phyloP scores from a whole-genome alignment of 2,113 vertebrate species.

The Brachirus orientalis region DNA sequence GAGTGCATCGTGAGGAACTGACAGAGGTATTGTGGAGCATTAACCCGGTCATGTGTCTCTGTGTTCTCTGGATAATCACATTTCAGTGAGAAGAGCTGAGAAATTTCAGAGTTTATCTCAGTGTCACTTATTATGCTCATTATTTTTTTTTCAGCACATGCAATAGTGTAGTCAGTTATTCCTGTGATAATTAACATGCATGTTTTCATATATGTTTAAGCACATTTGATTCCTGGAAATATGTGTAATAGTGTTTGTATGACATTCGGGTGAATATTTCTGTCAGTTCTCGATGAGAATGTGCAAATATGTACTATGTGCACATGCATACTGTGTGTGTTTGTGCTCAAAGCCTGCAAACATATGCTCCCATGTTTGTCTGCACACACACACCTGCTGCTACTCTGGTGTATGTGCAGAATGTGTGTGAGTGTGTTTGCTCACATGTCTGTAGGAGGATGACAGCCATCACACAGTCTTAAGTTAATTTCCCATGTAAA shows the following conservation, averaged over 20 bases:
- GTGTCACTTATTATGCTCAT: too few relatives aligned
- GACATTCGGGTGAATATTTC: conserved; percentile 47
- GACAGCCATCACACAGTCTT: conserved; percentile 89
- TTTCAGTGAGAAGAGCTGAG: conserved; percentile 8
- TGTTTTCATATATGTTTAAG: background rate
- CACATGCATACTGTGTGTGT: conserved; percentile 43
- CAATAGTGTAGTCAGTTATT: too few relatives aligned
- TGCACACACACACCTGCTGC: conserved; percentile 33
- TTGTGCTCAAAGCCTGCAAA: conserved; percentile 55
- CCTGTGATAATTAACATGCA: too few relatives aligned
- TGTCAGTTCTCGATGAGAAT: conserved; percentile 58
- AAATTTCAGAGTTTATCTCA: background rate
- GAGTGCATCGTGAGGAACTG: conserved; percentile 43
- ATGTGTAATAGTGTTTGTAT: conserved; percentile 44
- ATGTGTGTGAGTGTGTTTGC: conserved; percentile 68
- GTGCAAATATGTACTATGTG: conserved; percentile 55
- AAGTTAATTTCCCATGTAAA: conserved; percentile 98
- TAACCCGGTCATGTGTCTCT: conserved; percentile 13
- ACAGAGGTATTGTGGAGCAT: conserved; percentile 5
- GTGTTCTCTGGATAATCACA: conserved; percentile 26
- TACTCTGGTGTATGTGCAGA: conserved; percentile 38
- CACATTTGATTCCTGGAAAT: conserved; percentile 10
- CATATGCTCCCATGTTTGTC: conserved; percentile 64
- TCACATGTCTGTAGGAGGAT: conserved; percentile 77
- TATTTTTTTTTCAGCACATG: conserved; percentile 11